Evolutionary conservation across 2,888 invertebrate species (phyloP).

Genomic region (Oscheius myriophilus): DNA sequence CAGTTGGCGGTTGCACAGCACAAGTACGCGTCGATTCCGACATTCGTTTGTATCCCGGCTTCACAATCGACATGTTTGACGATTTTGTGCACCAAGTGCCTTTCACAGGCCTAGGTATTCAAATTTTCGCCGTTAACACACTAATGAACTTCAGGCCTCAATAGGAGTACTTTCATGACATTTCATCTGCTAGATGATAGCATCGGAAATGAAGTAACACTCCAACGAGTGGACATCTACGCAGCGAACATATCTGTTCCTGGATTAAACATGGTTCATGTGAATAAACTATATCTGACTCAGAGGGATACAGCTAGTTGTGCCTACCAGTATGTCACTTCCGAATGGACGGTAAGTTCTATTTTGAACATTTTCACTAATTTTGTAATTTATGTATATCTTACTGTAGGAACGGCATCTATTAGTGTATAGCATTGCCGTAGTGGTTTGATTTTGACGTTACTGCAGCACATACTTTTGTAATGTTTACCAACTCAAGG

Average conservation of each 20-base stretch:
- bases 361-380: too few relatives aligned
- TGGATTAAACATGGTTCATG: background rate
- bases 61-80: constrained; percentile 11
- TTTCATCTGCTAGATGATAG: constrained; percentile 40
- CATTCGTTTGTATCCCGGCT: constrained; percentile 18
- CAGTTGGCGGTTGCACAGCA: background rate
- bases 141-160: background rate
- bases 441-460: too few relatives aligned
- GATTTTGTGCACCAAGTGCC: constrained; percentile 27
- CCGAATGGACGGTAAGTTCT: constrained; percentile 15
- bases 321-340: constrained; percentile 45
- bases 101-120: constrained; percentile 21
- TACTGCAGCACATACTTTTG: too few relatives aligned
- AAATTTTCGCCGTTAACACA: too few relatives aligned
- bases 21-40: constrained; percentile 11
- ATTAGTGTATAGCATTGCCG: too few relatives aligned
- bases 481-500: too few relatives aligned
- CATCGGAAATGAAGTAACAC: constrained; percentile 11
- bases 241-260: background rate
- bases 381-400: too few relatives aligned
- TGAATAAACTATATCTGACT: background rate
- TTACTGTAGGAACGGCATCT: too few relatives aligned
- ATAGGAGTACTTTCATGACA: constrained; percentile 35
- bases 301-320: constrained; percentile 38
- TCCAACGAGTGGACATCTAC: background rate